These are phyloP conservation scores for Stercorarius parasiticus DNA, from an alignment of 2,113 vertebrate species.

Conservation along the genomic window DNA sequence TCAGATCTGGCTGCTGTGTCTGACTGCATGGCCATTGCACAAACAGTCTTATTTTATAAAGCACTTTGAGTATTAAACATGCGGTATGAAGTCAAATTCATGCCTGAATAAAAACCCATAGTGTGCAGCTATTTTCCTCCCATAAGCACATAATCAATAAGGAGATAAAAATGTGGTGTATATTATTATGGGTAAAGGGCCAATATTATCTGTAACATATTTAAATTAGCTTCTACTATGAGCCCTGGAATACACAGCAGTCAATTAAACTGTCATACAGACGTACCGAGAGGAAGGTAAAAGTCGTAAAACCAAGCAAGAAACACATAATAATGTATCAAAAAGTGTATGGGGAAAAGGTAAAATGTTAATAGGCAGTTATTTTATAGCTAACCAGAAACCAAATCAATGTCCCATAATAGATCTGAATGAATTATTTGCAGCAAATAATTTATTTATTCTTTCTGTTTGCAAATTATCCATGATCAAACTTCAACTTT, in stretches of 20 bases:
- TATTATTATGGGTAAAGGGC: constrained; percentile 62
- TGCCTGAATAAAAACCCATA: background rate
- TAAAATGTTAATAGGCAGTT: constrained; percentile 69
- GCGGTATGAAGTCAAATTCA: constrained; percentile 8
- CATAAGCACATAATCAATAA: constrained; percentile 54
- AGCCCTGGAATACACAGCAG: constrained; percentile 60
- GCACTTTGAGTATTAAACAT: constrained; percentile 6
- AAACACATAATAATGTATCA: constrained; percentile 73
- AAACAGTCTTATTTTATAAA: constrained; percentile 23
- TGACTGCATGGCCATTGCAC: background rate
- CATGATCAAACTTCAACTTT: constrained; percentile 41
- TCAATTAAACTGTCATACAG: constrained; percentile 70
- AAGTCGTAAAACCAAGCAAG: constrained; percentile 67
- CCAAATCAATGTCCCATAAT: constrained; percentile 66
- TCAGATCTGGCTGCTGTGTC: background rate
- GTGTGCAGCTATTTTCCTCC: constrained; percentile 54
- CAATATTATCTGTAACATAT: constrained; percentile 61
- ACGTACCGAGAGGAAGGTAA: constrained; percentile 57
- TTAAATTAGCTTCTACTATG: constrained; percentile 63
- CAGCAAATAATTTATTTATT: constrained; percentile 58
- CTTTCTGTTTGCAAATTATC: constrained; percentile 57
- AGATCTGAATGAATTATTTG: constrained; percentile 61
- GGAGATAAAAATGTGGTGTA: constrained; percentile 33
- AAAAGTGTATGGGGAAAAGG: constrained; percentile 63
- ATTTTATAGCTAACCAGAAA: constrained; percentile 68